Base-by-base conservation (phyloP, 2,797 vertebrate species). In the Helostoma temminkii region DNA sequence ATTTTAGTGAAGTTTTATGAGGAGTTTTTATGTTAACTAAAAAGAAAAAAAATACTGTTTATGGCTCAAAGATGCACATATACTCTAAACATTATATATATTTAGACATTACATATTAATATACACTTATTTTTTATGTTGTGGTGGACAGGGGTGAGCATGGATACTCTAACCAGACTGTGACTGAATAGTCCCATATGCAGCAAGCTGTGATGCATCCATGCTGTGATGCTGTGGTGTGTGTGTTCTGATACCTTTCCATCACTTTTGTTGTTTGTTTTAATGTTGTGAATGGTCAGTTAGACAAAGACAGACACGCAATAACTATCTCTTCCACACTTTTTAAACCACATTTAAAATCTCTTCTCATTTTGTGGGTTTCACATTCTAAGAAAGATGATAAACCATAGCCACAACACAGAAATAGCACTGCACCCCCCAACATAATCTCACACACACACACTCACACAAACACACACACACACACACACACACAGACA, bases 391-490 rank as follows among this genome's bases (percentile, higher is more conserved):
- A 19, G 34, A 26, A n/a, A 39, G 24, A 39, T 22, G n/a, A 30
- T 62, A 9, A 28, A 12, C 15, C 14, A 34, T 21, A 43, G 43
- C 46, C 5, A 22, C 28, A 53, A 47, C 25, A 66, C 24, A 28
- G 11, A 55, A 30, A n/a, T 14, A 5, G 15, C 15, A 22, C 18
- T 19, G 21, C 18, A 5, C 21, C 45, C 15, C 32, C 21, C n/a
- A 28, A n/a, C n/a, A n/a, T n/a, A n/a, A n/a, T n/a, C 53, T 9
- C 21, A 21, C 8, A 19, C 15, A 14, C 41, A 18, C 53, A 16
- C 53, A 24, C 34, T 4, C 47, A 25, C 50, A n/a, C n/a, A n/a
- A n/a, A n/a, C 59, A 47, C 48, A 66, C 43, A 63, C 48, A 21
- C 54, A 64, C 30, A 19, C 25, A 43, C 43, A 47, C 28, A 56